These are phyloP conservation scores for Pseudoatta argentina DNA, from an alignment of 1,140 invertebrate genomes.

Conservation along the genomic window DNA sequence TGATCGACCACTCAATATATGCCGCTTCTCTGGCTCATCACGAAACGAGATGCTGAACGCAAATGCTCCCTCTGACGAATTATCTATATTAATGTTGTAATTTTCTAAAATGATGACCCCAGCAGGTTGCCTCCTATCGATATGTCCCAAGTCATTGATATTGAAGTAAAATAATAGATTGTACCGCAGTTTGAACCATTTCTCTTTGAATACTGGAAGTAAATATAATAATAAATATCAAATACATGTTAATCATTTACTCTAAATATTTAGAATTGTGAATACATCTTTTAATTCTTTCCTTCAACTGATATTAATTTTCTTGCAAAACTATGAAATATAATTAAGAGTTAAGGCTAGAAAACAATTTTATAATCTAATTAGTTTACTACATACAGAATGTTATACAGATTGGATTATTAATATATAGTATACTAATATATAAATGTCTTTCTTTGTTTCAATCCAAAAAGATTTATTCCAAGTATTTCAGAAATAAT, in stretches of 20 bases:
- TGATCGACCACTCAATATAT: conserved; percentile 89
- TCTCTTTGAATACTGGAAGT: conserved; percentile 88
- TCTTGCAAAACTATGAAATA: neutral
- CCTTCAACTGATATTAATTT: neutral
- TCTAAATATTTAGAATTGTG: neutral
- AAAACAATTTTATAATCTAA: neutral
- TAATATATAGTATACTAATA: neutral
- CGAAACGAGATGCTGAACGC: conserved; percentile 90
- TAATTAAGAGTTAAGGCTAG: neutral
- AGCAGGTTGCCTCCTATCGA: conserved; percentile 88
- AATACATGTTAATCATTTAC: neutral
- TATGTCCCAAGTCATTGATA: conserved; percentile 89
- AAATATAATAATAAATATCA: conserved; percentile 69
- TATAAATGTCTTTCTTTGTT: neutral
- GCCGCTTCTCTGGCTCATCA: conserved; percentile 89
- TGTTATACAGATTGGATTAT: neutral
- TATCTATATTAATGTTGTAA: conserved; percentile 89
- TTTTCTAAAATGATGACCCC: conserved; percentile 91
- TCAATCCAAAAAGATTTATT: neutral
- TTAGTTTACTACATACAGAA: neutral
- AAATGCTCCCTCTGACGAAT: conserved; percentile 88
- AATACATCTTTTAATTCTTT: neutral
- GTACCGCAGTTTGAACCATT: conserved; percentile 90
- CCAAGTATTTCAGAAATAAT: neutral
- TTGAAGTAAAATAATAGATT: conserved; percentile 92